Evolutionary conservation across 2,888 invertebrate genomes (phyloP), one percentile per base, ranked within the genome.

Genomic region (Teleiodes luculella): DNA sequence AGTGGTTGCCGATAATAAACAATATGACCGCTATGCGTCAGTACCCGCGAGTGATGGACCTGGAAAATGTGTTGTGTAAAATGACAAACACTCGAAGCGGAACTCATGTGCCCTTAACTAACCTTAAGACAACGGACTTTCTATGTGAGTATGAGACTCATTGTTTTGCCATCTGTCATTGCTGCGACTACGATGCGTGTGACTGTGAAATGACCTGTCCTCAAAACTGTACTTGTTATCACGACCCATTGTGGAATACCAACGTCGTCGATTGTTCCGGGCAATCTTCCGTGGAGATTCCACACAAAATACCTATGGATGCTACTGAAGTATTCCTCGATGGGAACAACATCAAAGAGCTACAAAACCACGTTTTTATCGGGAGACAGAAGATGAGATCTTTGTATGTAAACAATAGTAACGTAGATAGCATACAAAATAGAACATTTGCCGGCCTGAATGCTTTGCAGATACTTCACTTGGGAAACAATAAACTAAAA

Each of bases 181-280:
- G 98, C 85, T 98, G 98, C 85, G 97, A 97, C 78, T 98, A 96
- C 78, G 97, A 97, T 77, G 96, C 96, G 59, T 98, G 98, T 84
- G 98, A 98, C 84, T 98, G 98, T 86, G 97, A 98, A 90, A 97
- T 97, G 95, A 97, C 96, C 61, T 98, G 98, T 76, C 98, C 98
- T 31, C 92, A 93, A 68, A 96, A 96, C 72, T 98, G 98, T 89
- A 94, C 95, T 65, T 98, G 98, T 83, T 98, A 96, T 86, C 97
- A 97, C 81, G 98, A 98, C 76, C 95, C 96, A 78, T 94, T 95
- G 61, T 98, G 97, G 96, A 94, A 95, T 67, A 96, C 96, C 52
- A 97, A 97, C 82, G 95, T 97, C 39, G 97, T 97, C 46, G 97
- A 97, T 79, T 97, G 97, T 83, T 96, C 96, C 64, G 93, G 94